phyloP scores from a whole-genome alignment of 2,113 vertebrate species.

The Mesembrinibis cayennensis region DNA sequence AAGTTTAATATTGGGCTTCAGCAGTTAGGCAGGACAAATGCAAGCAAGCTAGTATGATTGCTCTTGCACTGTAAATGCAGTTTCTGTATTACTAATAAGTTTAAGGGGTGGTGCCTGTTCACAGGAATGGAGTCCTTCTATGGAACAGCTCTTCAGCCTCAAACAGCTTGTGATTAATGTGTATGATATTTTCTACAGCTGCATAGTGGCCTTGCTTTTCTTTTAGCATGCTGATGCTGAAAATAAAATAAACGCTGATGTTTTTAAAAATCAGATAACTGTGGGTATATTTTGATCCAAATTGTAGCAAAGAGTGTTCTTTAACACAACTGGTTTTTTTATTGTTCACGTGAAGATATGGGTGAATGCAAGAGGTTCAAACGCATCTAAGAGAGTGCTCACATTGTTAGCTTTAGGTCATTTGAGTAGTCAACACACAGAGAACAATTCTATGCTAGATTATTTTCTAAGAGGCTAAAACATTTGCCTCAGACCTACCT shows the following conservation, averaged over 20 bases:
- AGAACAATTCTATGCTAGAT: background rate
- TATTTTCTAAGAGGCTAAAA: background rate
- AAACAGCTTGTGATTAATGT: background rate
- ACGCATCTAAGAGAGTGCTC: background rate
- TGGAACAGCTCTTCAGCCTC: background rate
- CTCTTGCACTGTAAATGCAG: background rate
- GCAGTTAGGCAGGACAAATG: background rate
- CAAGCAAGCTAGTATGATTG: background rate
- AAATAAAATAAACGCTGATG: background rate
- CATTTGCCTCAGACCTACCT: background rate
- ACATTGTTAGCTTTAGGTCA: background rate
- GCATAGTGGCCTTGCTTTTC: background rate
- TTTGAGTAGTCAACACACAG: background rate
- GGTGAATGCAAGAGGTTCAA: background rate
- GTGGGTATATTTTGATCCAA: background rate
- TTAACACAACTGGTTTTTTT: background rate
- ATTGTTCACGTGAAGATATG: fast-evolving
- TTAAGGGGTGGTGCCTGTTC: background rate
- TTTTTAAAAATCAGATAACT: background rate
- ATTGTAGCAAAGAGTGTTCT: background rate
- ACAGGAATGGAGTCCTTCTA: background rate
- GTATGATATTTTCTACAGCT: background rate
- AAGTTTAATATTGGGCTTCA: background rate
- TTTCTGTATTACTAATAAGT: background rate
- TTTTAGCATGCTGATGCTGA: background rate